Evolutionary conservation across 2,113 vertebrate genomes (phyloP).

Genomic region (Dicerorhinus sumatrensis): DNA sequence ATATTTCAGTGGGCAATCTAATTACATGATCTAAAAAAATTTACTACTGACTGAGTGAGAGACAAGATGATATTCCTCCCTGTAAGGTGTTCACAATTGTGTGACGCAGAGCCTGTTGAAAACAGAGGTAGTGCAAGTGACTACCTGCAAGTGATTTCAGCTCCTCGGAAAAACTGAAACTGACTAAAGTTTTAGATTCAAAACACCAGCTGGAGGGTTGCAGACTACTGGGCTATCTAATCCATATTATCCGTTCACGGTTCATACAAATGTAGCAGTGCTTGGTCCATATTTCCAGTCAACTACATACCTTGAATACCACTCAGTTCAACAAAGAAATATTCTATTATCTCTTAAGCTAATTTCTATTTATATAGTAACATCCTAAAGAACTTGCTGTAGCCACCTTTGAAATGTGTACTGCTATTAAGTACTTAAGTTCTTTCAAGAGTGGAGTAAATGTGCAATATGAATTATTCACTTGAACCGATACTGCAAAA

Average conservation of each 20-base stretch:
- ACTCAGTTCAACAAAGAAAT: neutral
- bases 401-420: neutral
- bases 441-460: slow-evolving; percentile 1
- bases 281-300: neutral
- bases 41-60: neutral
- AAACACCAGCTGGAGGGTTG: neutral
- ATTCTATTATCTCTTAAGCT: neutral
- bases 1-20: slow-evolving; percentile 72
- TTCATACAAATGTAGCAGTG: neutral
- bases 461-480: neutral
- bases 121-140: neutral
- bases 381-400: neutral
- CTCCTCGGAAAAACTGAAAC: neutral
- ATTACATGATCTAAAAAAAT: slow-evolving; percentile 50
- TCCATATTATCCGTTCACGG: neutral
- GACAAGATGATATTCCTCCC: slow-evolving; percentile 31
- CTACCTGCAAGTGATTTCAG: neutral
- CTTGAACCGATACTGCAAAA: neutral
- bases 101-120: neutral
- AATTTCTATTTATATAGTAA: neutral
- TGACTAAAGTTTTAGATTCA: neutral
- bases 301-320: neutral
- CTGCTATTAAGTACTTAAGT: neutral
- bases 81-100: neutral
- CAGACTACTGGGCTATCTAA: neutral